These are phyloP conservation scores for Dasyurus viverrinus DNA, from an alignment of 2,113 vertebrate species.

Conservation along the genomic window DNA sequence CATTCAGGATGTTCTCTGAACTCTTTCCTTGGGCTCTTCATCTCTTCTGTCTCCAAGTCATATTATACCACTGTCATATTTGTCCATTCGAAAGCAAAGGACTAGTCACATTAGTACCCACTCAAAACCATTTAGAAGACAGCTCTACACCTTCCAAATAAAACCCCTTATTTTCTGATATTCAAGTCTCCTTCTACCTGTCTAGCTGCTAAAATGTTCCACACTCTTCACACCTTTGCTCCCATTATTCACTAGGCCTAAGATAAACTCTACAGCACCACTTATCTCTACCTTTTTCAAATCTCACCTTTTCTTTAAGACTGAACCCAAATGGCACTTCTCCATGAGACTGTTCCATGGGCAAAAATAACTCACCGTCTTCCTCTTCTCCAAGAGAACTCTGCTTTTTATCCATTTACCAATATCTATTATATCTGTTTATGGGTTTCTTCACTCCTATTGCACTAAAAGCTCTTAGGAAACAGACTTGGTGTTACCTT, in stretches of 20 bases:
- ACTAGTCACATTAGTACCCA: neutral
- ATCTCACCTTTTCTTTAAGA: neutral
- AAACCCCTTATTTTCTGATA: neutral
- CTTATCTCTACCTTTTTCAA: neutral
- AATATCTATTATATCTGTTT: neutral
- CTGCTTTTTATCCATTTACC: neutral
- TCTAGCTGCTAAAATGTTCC: neutral
- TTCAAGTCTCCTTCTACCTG: neutral
- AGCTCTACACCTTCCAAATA: neutral
- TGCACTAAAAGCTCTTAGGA: neutral
- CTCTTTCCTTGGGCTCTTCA: neutral
- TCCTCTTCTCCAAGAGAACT: neutral
- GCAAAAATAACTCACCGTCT: neutral
- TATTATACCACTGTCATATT: neutral
- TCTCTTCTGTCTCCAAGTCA: neutral
- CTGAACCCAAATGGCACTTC: neutral
- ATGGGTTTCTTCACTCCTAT: neutral
- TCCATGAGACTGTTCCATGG: neutral
- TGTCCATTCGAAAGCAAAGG: neutral
- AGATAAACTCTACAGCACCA: neutral
- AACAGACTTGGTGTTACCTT: neutral
- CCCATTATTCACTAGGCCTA: neutral
- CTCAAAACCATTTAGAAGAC: neutral
- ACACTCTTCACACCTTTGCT: neutral
- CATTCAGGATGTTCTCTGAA: neutral